Percentiles rank a stretch among this genome's conserved stretches.
Conservation (phyloP, 1,140 invertebrate genomes). For the Geopemphigus sp. region DNA sequence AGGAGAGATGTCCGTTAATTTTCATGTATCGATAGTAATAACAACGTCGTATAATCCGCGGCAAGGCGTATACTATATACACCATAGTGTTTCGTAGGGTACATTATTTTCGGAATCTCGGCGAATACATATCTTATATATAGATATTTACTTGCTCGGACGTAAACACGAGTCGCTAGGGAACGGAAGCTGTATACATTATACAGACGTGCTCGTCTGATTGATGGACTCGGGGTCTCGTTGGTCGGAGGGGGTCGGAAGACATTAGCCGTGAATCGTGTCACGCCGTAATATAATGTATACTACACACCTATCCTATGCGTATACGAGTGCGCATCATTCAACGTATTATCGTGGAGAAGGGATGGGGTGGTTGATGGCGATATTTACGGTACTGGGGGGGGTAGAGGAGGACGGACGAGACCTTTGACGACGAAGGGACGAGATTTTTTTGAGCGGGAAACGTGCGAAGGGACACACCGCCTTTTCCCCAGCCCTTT, state of each 20-base stretch:
- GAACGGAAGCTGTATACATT: not conserved
- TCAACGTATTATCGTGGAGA: not conserved
- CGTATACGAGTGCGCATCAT: not conserved
- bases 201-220: slow-evolving; percentile 17
- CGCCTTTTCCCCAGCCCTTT: slow-evolving; percentile 44
- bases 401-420: not conserved
- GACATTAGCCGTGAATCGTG: slow-evolving; percentile 36
- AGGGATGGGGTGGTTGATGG: slow-evolving; percentile 6
- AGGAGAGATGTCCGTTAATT: not conserved
- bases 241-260: slow-evolving; percentile 6
- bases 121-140: no score
- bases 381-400: not conserved
- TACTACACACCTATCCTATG: no score
- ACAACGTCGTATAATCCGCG: no score
- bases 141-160: not conserved
- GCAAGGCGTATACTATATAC: not conserved
- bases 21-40: not conserved
- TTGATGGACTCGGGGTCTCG: slow-evolving; percentile 22
- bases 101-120: no score
- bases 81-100: not conserved
- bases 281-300: not conserved
- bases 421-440: not conserved
- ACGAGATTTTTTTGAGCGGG: no score
- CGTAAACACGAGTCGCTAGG: not conserved
- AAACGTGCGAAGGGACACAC: no score